Percentiles rank a stretch among this genome's conserved stretches.
phyloP scores from a whole-genome alignment of 2,888 invertebrate species.

The Holacanthella duospinosa region DNA sequence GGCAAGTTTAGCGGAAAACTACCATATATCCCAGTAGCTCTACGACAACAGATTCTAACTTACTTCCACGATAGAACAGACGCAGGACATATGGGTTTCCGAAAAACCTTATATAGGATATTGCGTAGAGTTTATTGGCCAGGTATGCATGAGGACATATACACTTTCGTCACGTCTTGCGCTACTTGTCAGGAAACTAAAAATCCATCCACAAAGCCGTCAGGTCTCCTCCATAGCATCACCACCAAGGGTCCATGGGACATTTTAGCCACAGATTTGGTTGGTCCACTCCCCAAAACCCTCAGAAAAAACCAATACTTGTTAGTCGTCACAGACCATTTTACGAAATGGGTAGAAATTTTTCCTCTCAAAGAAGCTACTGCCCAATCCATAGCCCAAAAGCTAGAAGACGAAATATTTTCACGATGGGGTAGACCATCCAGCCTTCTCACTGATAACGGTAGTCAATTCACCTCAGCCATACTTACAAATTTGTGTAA shows the following conservation, averaged over 20 bases:
- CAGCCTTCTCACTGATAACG: constrained; percentile 21
- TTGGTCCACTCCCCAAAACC: constrained; percentile 15
- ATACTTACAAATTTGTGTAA: constrained; percentile 13
- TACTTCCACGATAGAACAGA: constrained; percentile 16
- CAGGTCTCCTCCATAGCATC: constrained; percentile 6
- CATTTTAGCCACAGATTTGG: constrained; percentile 15
- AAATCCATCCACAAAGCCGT: constrained; percentile 11
- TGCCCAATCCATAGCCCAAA: constrained; percentile 12
- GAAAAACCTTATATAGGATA: constrained; percentile 14
- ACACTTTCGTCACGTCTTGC: constrained; percentile 14
- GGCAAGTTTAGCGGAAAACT: background rate
- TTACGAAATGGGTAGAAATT: constrained; percentile 23
- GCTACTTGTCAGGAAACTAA: constrained; percentile 15
- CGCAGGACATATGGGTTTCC: constrained; percentile 18
- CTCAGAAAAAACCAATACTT: constrained; percentile 12
- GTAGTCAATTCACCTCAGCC: constrained; percentile 17
- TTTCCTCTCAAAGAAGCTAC: constrained; percentile 23
- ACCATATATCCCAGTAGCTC: constrained; percentile 11
- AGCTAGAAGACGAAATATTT: constrained; percentile 21
- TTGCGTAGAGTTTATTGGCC: constrained; percentile 18
- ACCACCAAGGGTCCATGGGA: constrained; percentile 12
- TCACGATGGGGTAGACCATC: constrained; percentile 24
- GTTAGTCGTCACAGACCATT: constrained; percentile 24
- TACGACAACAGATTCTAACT: constrained; percentile 12
- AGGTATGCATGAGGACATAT: constrained; percentile 13